Conservation (phyloP, 2,888 invertebrate species). For the Eremobia ochroleuca region DNA sequence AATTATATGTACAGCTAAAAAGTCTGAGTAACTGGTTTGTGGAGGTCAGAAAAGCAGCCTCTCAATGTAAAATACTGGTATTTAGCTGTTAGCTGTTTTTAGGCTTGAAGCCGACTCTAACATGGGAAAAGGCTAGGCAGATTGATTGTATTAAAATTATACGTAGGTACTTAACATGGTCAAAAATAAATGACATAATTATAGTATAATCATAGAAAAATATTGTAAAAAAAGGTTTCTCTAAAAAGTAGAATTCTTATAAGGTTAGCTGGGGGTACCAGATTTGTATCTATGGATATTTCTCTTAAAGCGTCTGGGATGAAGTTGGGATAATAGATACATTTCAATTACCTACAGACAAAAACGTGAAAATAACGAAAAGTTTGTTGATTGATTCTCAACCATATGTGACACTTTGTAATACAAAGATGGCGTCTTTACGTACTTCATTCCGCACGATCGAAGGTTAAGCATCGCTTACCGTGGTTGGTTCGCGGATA, state of each 20-base stretch:
- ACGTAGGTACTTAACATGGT: neutral
- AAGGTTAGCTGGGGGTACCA: neutral
- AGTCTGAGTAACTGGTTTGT: neutral
- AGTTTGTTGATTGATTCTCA: conserved; percentile 14
- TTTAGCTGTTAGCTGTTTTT: neutral
- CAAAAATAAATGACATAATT: neutral
- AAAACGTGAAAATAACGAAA: neutral
- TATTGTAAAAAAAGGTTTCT: neutral
- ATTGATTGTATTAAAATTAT: neutral
- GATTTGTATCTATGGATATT: neutral
- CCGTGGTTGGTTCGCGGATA: too few species aligned
- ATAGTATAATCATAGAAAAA: neutral
- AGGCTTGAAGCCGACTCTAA: neutral
- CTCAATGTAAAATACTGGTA: neutral
- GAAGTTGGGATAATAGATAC: neutral
- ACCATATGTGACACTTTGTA: neutral
- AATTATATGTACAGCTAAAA: neutral
- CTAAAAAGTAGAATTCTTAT: neutral
- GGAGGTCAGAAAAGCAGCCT: neutral
- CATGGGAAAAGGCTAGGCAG: neutral
- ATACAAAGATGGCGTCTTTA: neutral
- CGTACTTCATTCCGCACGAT: neutral
- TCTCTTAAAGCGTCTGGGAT: neutral
- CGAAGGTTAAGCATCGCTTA: too few species aligned
- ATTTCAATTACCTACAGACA: conserved; percentile 1